Percentiles rank a stretch among this genome's conserved stretches.
Evolutionary conservation across 2,888 invertebrate species (phyloP).

Genomic region (Eubasilissa splendida): DNA sequence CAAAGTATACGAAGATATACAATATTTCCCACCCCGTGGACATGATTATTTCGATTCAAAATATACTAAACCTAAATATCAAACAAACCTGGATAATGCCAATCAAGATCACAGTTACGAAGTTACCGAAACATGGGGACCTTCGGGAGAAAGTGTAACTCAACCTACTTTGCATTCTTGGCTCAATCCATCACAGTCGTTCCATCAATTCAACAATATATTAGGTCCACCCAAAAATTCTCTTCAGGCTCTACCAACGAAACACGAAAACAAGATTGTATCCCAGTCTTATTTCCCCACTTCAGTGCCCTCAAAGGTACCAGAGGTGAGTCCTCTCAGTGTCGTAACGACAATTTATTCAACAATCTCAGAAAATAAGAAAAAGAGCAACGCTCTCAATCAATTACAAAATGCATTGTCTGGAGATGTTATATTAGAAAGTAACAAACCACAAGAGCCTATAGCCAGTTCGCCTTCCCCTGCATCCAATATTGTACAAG

Average conservation of each 20-base stretch:
- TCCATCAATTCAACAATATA: conserved; percentile 55
- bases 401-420: conserved; percentile 55
- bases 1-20: conserved; percentile 64
- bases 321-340: conserved; percentile 31
- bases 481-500: conserved; percentile 15
- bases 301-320: conserved; percentile 30
- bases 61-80: conserved; percentile 59
- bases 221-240: conserved; percentile 64
- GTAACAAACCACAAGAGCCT: conserved; percentile 69
- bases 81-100: conserved; percentile 19
- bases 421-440: conserved; percentile 62
- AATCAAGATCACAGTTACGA: conserved; percentile 66
- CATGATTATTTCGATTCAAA: conserved; percentile 53
- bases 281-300: conserved; percentile 47
- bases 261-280: conserved; percentile 58
- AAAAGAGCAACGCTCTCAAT: conserved; percentile 44
- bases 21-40: conserved; percentile 62
- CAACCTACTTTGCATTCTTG: conserved; percentile 66
- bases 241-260: conserved; percentile 68
- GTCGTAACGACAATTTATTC: conserved; percentile 54
- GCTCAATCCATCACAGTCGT: conserved; percentile 65
- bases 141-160: conserved; percentile 63
- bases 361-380: conserved; percentile 51
- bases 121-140: conserved; percentile 67
- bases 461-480: conserved; percentile 48